phyloP scores from a whole-genome alignment of 2,888 invertebrate genomes.

The Leptarthrus brevirostris region DNA sequence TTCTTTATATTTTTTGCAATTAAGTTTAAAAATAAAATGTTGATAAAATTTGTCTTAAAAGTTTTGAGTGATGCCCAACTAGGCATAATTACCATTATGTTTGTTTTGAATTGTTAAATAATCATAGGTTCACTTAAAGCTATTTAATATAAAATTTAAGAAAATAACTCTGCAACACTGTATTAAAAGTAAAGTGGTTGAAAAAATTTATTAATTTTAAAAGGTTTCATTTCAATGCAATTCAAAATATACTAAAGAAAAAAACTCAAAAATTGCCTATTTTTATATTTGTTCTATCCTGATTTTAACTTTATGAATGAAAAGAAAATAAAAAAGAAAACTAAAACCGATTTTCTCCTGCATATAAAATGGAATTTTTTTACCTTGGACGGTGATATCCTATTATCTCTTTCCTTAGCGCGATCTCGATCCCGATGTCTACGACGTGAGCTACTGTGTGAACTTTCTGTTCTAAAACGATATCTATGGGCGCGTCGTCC shows the following conservation, averaged over 20 bases:
- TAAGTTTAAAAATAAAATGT: conserved; percentile 15
- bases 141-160: too few relatives aligned
- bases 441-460: conserved; percentile 65
- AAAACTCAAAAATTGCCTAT: conserved; percentile 1
- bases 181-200: neutral
- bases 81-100: too few relatives aligned
- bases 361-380: conserved; percentile 64
- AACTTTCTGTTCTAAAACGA: conserved; percentile 66
- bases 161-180: neutral
- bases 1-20: too few relatives aligned
- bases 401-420: conserved; percentile 65
- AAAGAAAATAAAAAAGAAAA: conserved; percentile 48
- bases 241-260: neutral
- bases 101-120: too few relatives aligned
- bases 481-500: conserved; percentile 78
- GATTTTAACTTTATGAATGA: conserved; percentile 37
- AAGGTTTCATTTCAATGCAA: conserved; percentile 9
- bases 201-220: neutral
- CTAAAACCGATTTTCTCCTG: conserved; percentile 56
- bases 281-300: conserved; percentile 6
- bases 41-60: too few relatives aligned
- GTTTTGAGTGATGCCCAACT: too few relatives aligned
- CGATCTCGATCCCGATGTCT: conserved; percentile 64
- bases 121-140: too few relatives aligned
- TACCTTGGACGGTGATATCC: conserved; percentile 67